Percentiles rank a stretch among this genome's conserved stretches.
These are phyloP conservation scores for Periparus ater DNA, from an alignment of 2,797 vertebrate genomes.

Conservation along the genomic window DNA sequence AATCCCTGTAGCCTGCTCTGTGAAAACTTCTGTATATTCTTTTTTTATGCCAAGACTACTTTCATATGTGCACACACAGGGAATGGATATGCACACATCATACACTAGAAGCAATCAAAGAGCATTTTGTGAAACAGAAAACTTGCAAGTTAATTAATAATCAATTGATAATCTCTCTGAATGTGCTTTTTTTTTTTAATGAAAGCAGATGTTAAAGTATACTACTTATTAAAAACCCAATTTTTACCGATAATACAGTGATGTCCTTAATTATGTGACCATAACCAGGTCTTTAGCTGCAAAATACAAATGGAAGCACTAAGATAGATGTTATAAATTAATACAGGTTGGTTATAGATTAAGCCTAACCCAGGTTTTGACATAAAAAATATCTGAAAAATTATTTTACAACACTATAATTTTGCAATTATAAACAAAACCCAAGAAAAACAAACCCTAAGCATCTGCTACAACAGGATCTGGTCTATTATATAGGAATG, in stretches of 20 bases:
- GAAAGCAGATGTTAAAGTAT: not conserved
- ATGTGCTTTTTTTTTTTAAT: not conserved
- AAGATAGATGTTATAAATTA: not conserved
- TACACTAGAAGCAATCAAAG: not conserved
- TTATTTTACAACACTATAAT: not conserved
- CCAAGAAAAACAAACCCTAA: not conserved
- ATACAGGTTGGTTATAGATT: not conserved
- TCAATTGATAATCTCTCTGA: not conserved
- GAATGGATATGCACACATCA: not conserved
- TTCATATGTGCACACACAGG: not conserved
- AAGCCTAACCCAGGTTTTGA: not conserved
- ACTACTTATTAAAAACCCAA: not conserved
- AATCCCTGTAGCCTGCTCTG: not conserved
- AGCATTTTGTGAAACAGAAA: not conserved
- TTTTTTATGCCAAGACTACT: not conserved
- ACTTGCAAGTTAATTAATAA: not conserved
- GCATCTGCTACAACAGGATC: not conserved
- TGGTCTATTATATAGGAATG: constrained; percentile 42
- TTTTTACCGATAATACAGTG: not conserved
- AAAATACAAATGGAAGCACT: not conserved
- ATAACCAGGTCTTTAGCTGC: not conserved
- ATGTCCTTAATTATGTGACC: not conserved
- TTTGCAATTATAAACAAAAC: not conserved
- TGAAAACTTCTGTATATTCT: not conserved
- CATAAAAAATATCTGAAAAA: not conserved